phyloP scores from a whole-genome alignment of 2,113 vertebrate species.

The Aramus guarauna region DNA sequence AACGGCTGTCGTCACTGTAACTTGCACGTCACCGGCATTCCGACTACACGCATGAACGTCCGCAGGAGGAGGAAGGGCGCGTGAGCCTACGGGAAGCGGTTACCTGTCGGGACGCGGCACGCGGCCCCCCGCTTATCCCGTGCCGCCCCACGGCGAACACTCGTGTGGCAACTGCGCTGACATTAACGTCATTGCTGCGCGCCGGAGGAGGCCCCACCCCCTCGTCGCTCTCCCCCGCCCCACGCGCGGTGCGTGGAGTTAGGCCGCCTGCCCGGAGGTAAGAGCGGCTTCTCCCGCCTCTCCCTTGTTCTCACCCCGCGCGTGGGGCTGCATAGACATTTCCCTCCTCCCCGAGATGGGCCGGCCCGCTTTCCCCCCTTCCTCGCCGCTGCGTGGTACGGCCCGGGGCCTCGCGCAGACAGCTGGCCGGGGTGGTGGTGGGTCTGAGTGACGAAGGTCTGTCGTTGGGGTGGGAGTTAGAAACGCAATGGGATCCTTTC shows the following conservation, averaged over 20 bases:
- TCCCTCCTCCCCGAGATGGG: neutral
- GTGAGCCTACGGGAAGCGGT: neutral
- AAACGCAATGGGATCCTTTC: accelerated
- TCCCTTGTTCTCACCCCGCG: too few species aligned
- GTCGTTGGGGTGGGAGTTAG: neutral
- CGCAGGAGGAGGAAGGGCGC: accelerated
- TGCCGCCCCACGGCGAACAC: accelerated
- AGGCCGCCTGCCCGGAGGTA: neutral
- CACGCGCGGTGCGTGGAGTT: too few species aligned
- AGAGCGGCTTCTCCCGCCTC: neutral
- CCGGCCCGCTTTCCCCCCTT: too few species aligned
- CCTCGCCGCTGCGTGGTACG: neutral
- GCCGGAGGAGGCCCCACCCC: neutral
- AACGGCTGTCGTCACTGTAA: accelerated
- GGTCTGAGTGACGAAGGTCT: neutral
- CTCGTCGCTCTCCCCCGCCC: accelerated
- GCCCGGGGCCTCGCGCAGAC: neutral
- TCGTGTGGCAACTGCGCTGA: accelerated
- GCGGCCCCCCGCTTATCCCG: accelerated
- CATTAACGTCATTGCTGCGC: neutral
- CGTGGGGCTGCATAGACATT: accelerated
- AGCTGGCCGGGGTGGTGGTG: too few species aligned
- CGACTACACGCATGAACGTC: too few species aligned
- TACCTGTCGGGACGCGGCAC: accelerated
- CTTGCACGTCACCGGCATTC: too few species aligned